Percentiles rank a stretch among this genome's conserved stretches.
These are phyloP conservation scores for Xenops minutus DNA, from an alignment of 2,797 vertebrate species.

Conservation along the genomic window DNA sequence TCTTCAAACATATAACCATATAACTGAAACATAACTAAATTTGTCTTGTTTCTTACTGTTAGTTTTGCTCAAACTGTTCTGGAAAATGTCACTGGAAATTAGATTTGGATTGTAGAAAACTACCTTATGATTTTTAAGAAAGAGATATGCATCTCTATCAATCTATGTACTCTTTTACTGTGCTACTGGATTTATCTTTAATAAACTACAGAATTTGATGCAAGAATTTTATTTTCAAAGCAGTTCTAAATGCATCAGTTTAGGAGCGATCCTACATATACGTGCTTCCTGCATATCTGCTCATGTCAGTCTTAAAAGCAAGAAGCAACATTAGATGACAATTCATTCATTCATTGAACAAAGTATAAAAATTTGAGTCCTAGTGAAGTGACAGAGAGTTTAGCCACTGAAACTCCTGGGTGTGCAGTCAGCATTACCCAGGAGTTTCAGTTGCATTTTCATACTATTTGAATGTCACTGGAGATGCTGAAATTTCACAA, in stretches of 20 bases:
- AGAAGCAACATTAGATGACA: not conserved
- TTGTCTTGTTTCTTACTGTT: not conserved
- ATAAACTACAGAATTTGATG: not conserved
- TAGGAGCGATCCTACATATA: not conserved
- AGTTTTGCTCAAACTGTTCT: not conserved
- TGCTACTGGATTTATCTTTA: not conserved
- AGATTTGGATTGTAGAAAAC: not conserved
- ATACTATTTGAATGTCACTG: not conserved
- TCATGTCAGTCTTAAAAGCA: not conserved
- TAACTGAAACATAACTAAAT: not conserved
- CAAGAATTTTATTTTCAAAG: slow-evolving; percentile 2
- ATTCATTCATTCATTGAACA: not conserved
- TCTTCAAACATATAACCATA: not conserved
- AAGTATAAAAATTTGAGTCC: not conserved
- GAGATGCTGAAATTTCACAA: not conserved
- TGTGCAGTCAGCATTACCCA: not conserved
- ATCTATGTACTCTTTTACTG: not conserved
- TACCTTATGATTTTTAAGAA: not conserved
- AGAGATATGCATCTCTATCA: not conserved
- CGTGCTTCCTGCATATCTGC: not conserved
- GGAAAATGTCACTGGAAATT: not conserved
- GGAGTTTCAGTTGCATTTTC: not conserved
- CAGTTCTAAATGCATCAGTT: not conserved
- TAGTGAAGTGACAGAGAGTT: not conserved
- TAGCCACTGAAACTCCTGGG: not conserved